Conservation (phyloP, 30 jellyfish, hydroid and myxozoan species). For the Hydractinia symbiolongicarpus region DNA sequence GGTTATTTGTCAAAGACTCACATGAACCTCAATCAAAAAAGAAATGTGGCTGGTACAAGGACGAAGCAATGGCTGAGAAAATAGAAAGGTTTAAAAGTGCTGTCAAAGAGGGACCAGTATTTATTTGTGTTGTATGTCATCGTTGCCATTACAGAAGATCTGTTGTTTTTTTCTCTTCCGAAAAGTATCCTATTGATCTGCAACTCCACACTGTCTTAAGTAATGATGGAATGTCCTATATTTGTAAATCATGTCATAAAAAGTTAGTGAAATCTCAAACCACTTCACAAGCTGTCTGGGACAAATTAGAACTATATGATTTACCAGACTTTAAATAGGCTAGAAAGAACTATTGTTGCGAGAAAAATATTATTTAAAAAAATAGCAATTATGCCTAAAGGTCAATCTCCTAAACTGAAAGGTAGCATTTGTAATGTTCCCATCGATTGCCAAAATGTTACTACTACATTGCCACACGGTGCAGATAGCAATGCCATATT, state of each 20-base stretch:
- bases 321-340: slow-evolving; percentile 1
- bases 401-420: slow-evolving; percentile 28
- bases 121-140: neutral
- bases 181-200: slow-evolving; percentile 1
- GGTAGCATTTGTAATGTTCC: slow-evolving; percentile 26
- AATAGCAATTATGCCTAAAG: slow-evolving; percentile 30
- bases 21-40: no score
- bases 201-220: neutral
- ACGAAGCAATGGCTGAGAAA: no score
- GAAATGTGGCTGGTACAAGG: no score
- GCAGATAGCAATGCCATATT: slow-evolving; percentile 15
- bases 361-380: neutral
- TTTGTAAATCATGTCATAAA: slow-evolving; percentile 5
- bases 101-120: neutral
- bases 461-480: slow-evolving; percentile 7
- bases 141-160: neutral
- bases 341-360: neutral
- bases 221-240: neutral
- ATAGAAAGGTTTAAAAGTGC: no score
- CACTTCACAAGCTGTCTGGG: neutral
- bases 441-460: neutral
- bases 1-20: no score
- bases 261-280: neutral
- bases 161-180: neutral
- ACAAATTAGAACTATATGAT: neutral